phyloP scores from a whole-genome alignment of 2,797 vertebrate species.

The Eospalax fontanierii region DNA sequence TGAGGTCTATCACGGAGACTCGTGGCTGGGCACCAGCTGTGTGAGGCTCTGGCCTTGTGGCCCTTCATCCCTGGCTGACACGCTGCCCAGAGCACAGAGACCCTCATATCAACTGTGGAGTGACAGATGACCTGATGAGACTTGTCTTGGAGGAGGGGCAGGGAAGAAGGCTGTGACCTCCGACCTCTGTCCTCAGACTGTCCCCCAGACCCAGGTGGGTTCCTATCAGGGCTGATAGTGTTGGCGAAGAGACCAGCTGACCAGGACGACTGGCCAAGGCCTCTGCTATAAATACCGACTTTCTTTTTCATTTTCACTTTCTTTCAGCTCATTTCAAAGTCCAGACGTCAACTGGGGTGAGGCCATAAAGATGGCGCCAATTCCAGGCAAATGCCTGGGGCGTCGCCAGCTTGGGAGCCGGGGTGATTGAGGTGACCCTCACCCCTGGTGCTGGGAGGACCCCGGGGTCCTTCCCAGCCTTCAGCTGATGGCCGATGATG shows the following conservation, averaged over 20 bases:
- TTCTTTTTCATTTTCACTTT: slow-evolving; percentile 68
- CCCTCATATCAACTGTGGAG: not conserved
- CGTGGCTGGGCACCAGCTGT: not conserved
- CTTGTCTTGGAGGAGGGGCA: not conserved
- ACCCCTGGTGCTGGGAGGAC: not conserved
- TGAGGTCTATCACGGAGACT: not conserved
- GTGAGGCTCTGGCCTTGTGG: not conserved
- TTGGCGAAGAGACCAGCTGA: not conserved
- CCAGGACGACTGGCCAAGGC: not conserved
- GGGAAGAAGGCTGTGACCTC: fast-evolving
- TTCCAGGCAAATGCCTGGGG: not conserved
- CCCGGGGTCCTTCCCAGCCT: fast-evolving
- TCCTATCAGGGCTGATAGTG: fast-evolving
- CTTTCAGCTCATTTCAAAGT: not conserved
- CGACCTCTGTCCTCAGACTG: not conserved
- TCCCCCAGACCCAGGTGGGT: not conserved
- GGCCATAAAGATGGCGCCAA: not conserved
- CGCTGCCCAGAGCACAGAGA: not conserved
- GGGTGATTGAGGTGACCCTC: fast-evolving
- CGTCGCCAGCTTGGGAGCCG: not conserved
- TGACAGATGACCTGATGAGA: too few relatives aligned
- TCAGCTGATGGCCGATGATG: too few relatives aligned
- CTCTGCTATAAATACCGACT: not conserved
- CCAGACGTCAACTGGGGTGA: not conserved
- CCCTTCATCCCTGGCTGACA: fast-evolving